Evolutionary conservation across 2,113 vertebrate species (phyloP).

Genomic region (Antechinus stuartii): DNA sequence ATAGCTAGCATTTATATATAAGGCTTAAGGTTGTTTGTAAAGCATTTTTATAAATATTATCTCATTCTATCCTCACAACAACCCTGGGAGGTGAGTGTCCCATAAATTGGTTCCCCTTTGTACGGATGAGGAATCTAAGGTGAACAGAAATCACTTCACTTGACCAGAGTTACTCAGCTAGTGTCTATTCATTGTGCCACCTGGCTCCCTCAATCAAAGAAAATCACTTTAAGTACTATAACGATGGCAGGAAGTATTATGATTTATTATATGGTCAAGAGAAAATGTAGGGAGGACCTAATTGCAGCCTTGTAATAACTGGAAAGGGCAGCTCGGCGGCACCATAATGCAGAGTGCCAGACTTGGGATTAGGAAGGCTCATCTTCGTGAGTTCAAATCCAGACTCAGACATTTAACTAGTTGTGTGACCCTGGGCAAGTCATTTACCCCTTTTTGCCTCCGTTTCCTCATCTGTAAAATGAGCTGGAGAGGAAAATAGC

Average conservation of each 20-base stretch:
- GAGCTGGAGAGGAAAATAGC: neutral
- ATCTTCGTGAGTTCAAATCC: neutral
- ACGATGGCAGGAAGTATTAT: neutral
- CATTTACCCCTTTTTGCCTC: neutral
- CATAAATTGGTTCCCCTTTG: neutral
- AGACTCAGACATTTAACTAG: neutral
- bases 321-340: neutral
- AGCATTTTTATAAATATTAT: neutral
- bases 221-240: neutral
- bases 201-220: neutral
- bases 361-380: neutral
- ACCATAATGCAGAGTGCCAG: neutral
- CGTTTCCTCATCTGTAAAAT: neutral
- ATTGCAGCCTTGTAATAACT: neutral
- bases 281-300: neutral
- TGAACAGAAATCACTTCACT: neutral
- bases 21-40: neutral
- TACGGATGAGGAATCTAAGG: neutral
- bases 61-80: neutral
- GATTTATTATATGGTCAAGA: neutral
- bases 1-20: neutral
- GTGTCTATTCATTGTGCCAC: neutral
- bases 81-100: neutral
- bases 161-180: neutral
- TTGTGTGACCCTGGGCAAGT: neutral